Base-by-base conservation (phyloP, 2,113 vertebrate species). In the Calypte anna region DNA sequence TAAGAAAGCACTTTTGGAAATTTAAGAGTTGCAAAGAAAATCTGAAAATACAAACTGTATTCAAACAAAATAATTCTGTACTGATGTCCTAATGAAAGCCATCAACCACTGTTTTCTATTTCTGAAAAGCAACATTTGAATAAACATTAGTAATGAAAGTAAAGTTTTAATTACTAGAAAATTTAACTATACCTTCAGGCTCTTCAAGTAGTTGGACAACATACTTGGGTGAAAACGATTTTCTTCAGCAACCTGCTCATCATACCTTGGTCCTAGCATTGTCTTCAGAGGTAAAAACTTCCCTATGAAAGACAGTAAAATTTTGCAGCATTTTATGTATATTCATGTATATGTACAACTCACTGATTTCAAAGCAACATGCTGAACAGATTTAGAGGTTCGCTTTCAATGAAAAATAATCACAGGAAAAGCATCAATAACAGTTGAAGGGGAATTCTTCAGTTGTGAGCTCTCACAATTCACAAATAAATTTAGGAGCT, bases 241-340 rank as follows among this genome's bases (percentile, higher is more conserved):
- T 97, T 99, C 99, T 96, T 99, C 99, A 75, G 98, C 98, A 94
- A 99, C 99, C 86, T 99, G 98, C 80, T 99, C 99, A 93, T 99
- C 99, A 25, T 99, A 99, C 97, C 98, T 98, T 93, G 99, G 98
- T 94, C 99, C 99, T 96, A 99, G 96, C 99, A 99, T 99, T 20
- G 99, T 99, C 98, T 99, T 99, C 98, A 99, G 98, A 57, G 99
- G 99, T 97, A 99, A 98, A 97, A 99, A 99, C 97, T 98, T 99
- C 78, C 97, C 99, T 99, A 80, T n/a, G 53, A 82, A 93, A 91
- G 27, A 95, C 13, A 93, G 92, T 6, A 16, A 91, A 81, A 91
- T 70, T 70, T 91, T 84, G 28, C 30, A 55, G 31, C 33, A 62
- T 82, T 95, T 90, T 54, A 90, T 9, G 5, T 28, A 68, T 58